phyloP scores from a whole-genome alignment of 2,113 vertebrate species.

The Mustela lutreola region DNA sequence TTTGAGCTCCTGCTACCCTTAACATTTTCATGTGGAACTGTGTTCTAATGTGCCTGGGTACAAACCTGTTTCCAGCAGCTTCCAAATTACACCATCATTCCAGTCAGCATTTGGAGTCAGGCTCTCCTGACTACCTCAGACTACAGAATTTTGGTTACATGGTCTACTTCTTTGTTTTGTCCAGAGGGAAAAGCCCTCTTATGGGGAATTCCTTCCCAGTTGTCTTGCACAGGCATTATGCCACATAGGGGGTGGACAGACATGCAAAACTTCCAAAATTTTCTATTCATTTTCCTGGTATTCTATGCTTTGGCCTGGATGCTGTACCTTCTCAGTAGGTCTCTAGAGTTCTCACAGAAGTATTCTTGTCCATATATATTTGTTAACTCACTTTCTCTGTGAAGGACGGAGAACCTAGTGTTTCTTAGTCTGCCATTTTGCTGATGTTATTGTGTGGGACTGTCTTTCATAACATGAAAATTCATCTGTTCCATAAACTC shows the following conservation, averaged over 20 bases:
- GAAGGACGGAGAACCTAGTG: background rate
- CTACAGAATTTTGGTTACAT: background rate
- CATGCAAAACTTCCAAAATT: background rate
- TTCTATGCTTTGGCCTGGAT: background rate
- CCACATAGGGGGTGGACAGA: too few species aligned
- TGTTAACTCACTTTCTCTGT: background rate
- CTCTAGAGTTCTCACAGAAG: background rate
- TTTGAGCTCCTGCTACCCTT: background rate
- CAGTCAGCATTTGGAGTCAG: background rate
- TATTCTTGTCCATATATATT: background rate
- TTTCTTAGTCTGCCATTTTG: background rate
- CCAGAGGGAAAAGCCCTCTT: background rate
- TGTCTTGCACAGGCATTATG: background rate
- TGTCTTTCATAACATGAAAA: constrained; percentile 8
- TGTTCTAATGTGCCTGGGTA: background rate
- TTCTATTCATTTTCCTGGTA: background rate
- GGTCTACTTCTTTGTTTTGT: background rate
- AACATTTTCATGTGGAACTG: background rate
- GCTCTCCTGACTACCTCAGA: background rate
- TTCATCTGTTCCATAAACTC: background rate
- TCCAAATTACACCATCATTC: background rate
- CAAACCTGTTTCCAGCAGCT: background rate
- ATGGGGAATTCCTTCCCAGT: background rate
- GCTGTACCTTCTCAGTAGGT: background rate
- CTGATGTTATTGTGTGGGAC: background rate